These are phyloP conservation scores for Dromaius novaehollandiae DNA, from an alignment of 2,113 vertebrate genomes.

Conservation along the genomic window DNA sequence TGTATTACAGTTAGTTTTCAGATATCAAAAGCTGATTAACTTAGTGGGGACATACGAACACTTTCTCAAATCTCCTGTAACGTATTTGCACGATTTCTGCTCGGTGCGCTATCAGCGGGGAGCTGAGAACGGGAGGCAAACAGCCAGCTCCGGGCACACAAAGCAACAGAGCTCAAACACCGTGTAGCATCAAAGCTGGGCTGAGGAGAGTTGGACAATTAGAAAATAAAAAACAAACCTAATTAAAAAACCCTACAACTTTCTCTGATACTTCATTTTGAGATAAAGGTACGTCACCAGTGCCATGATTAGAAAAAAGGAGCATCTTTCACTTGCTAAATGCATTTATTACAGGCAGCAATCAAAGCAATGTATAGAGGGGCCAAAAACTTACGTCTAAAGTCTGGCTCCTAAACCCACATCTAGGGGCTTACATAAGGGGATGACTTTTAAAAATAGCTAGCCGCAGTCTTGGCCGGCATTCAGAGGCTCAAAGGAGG, in stretches of 20 bases:
- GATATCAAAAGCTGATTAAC: conserved; percentile 68
- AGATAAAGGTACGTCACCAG: neutral
- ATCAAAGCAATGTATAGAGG: neutral
- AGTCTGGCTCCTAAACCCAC: accelerated
- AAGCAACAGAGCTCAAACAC: neutral
- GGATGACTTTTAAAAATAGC: neutral
- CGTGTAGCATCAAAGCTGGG: neutral
- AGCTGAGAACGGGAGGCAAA: conserved; percentile 3
- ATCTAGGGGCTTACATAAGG: accelerated
- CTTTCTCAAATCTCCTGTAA: conserved; percentile 8
- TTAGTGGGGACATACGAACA: conserved; percentile 10
- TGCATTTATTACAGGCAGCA: neutral
- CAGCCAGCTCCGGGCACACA: accelerated
- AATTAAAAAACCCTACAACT: neutral
- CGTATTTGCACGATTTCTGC: neutral
- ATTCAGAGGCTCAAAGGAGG: accelerated
- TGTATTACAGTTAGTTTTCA: conserved; percentile 25
- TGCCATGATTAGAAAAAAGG: neutral
- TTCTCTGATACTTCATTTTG: neutral
- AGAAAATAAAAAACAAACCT: neutral
- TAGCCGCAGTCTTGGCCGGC: neutral
- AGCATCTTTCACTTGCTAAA: neutral
- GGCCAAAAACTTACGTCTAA: accelerated
- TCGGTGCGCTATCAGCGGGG: neutral
- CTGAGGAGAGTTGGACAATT: neutral